Evolutionary conservation across 2,888 invertebrate species (phyloP).

Genomic region (Drosophila helvetica): DNA sequence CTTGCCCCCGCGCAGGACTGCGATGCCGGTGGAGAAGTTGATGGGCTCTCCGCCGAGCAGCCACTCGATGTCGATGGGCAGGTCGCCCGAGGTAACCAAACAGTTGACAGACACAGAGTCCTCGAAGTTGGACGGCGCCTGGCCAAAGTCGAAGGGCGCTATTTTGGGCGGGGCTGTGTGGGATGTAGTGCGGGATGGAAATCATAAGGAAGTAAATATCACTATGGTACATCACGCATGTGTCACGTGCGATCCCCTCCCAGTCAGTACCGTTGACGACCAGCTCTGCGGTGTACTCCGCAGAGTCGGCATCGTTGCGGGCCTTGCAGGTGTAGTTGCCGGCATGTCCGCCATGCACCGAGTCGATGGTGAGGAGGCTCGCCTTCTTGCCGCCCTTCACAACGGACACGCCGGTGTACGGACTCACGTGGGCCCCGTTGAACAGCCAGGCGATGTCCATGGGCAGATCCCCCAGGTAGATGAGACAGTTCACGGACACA

Average conservation of each 20-base stretch:
- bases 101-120: conserved; percentile 89
- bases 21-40: conserved; percentile 77
- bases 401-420: conserved; percentile 84
- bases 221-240: conserved; percentile 8
- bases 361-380: conserved; percentile 87
- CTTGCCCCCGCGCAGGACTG: conserved; percentile 84
- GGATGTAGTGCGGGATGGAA: conserved; percentile 1
- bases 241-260: conserved; percentile 5
- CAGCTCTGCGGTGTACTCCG: conserved; percentile 88
- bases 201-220: conserved; percentile 35
- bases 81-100: conserved; percentile 88
- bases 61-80: conserved; percentile 89
- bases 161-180: conserved; percentile 90
- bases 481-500: conserved; percentile 86
- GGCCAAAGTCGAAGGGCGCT: conserved; percentile 90
- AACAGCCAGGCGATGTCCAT: conserved; percentile 86
- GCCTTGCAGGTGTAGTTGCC: conserved; percentile 91
- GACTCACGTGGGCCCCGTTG: conserved; percentile 84
- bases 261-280: conserved; percentile 87
- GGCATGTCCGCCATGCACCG: conserved; percentile 87
- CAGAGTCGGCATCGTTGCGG: conserved; percentile 88
- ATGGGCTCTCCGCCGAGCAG: conserved; percentile 82
- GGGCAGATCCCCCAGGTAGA: conserved; percentile 87
- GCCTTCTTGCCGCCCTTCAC: conserved; percentile 86
- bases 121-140: conserved; percentile 88